A percentile compares a stretch with the other conserved stretches of the same genome.
These are phyloP conservation scores for Drosophila quadrilineata DNA, from an alignment of 1,140 invertebrate genomes.

Conservation along the genomic window DNA sequence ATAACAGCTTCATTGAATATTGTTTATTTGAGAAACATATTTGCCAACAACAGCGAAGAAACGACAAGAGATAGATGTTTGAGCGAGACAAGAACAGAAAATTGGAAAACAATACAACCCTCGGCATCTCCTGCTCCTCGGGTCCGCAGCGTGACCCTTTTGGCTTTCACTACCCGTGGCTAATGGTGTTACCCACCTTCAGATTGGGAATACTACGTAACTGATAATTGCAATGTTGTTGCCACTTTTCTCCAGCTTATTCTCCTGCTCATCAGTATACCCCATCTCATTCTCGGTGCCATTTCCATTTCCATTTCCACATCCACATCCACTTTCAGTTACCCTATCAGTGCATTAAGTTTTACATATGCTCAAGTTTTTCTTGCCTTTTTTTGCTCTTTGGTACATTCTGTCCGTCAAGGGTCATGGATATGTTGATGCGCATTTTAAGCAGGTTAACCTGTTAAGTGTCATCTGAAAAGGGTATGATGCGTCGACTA, in stretches of 20 bases:
- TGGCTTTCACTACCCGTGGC: neutral
- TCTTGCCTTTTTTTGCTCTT: slow-evolving; percentile 6
- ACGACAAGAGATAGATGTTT: too few relatives aligned
- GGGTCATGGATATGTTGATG: slow-evolving; percentile 72
- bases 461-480: slow-evolving; percentile 58
- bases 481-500: too few relatives aligned
- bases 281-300: neutral
- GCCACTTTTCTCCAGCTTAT: slow-evolving; percentile 7
- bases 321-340: neutral
- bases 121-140: neutral
- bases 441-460: slow-evolving; percentile 76
- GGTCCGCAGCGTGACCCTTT: neutral
- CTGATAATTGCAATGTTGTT: slow-evolving; percentile 67
- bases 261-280: slow-evolving; percentile 3
- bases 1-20: slow-evolving; percentile 74
- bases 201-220: slow-evolving; percentile 48
- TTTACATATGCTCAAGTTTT: slow-evolving; percentile 63
- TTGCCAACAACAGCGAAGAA: slow-evolving; percentile 3
- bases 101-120: slow-evolving; percentile 2
- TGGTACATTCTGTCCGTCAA: neutral
- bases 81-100: too few relatives aligned
- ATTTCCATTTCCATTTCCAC: neutral
- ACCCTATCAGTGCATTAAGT: slow-evolving; percentile 20
- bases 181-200: slow-evolving; percentile 54
- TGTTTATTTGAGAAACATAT: slow-evolving; percentile 30